Percentiles rank a stretch among this genome's conserved stretches.
Conservation (phyloP, 2,888 invertebrate species). For the Drosophila borborema region DNA sequence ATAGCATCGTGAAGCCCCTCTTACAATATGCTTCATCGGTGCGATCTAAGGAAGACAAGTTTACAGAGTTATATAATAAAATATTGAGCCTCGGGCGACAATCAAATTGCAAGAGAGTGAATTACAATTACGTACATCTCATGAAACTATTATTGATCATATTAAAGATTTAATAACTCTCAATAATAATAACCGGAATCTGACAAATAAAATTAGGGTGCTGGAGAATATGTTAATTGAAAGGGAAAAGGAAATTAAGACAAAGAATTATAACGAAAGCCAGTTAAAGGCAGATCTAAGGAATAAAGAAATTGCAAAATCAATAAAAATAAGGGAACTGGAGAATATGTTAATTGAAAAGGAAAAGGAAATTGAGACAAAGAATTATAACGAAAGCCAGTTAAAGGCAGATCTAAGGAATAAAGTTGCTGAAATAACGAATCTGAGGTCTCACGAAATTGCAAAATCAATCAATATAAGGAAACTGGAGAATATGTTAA, state of each 20-base stretch:
- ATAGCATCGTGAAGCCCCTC: too few species aligned
- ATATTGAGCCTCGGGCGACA: background rate
- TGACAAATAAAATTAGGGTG: background rate
- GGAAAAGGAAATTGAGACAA: background rate
- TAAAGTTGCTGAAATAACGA: too few species aligned
- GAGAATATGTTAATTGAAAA: background rate
- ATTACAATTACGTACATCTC: background rate
- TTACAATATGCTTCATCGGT: too few species aligned
- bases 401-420: background rate
- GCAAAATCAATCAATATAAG: too few species aligned
- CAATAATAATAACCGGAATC: background rate
- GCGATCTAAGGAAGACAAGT: background rate
- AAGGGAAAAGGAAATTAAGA: background rate
- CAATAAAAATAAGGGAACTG: background rate
- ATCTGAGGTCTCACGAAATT: too few species aligned
- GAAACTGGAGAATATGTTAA: too few species aligned
- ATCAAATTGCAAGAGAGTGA: background rate
- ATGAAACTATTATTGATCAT: background rate
- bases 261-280: background rate
- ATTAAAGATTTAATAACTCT: background rate
- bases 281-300: background rate
- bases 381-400: background rate
- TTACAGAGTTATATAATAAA: background rate
- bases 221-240: background rate
- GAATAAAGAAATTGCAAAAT: too few species aligned